These are phyloP conservation scores for Dasypogon diadema DNA, from an alignment of 2,888 invertebrate genomes.

Conservation along the genomic window DNA sequence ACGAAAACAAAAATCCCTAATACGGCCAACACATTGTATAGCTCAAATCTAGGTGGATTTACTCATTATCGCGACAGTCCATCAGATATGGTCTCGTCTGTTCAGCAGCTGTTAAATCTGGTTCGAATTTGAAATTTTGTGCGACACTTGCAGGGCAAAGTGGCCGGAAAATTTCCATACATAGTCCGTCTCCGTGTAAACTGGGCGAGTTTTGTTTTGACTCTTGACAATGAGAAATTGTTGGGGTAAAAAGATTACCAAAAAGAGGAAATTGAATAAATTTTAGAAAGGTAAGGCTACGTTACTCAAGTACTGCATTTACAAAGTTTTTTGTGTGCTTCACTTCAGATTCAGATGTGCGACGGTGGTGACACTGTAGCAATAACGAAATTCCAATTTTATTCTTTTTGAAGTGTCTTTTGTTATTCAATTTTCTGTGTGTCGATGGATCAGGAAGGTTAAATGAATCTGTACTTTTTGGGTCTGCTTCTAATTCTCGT, in stretches of 20 bases:
- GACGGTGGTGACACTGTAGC: not conserved
- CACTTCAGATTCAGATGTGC: not conserved
- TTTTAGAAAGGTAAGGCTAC: not conserved
- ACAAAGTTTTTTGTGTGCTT: not conserved
- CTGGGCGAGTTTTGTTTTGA: not conserved
- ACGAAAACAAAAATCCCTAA: no score
- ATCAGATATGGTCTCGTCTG: no score
- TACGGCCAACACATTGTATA: no score
- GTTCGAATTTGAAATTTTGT: no score
- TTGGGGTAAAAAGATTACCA: not conserved
- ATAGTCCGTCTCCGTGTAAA: not conserved
- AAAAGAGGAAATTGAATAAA: not conserved
- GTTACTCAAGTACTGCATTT: not conserved
- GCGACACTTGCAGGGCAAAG: not conserved
- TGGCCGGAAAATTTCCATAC: not conserved
- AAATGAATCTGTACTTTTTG: no score
- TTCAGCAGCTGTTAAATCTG: no score
- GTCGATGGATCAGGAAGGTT: constrained; percentile 37
- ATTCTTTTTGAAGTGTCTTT: constrained; percentile 3
- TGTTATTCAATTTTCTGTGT: constrained; percentile 38
- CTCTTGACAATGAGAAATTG: not conserved
- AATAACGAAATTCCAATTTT: not conserved
- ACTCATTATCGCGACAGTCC: no score
- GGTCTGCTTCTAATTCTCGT: no score
- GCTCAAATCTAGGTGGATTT: no score